Evolutionary conservation across 2,797 vertebrate species (phyloP).

Genomic region (Triplophysa yarkandensis): DNA sequence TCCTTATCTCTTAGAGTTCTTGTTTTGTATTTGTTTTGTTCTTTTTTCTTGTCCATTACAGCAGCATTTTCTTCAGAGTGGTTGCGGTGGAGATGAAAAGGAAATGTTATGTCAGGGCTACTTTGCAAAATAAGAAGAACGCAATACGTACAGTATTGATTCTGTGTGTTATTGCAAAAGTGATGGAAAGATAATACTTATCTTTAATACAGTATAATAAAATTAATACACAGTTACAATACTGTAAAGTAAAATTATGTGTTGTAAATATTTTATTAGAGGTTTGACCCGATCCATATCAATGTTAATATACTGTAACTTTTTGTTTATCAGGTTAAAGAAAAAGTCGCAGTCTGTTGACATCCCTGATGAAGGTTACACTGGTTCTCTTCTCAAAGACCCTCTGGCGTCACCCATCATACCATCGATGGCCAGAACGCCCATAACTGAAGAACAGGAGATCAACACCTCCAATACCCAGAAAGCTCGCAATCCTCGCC

Average conservation of each 20-base stretch:
- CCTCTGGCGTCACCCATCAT: constrained; percentile 61
- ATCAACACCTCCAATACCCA: constrained; percentile 73
- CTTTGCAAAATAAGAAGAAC: constrained; percentile 6
- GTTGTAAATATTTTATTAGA: no score
- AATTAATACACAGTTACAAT: no score
- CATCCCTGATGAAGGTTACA: constrained; percentile 75
- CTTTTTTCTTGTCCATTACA: neutral
- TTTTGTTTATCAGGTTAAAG: constrained; percentile 74
- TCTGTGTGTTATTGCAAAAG: neutral
- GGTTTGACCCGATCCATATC: no score
- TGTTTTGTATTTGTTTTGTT: no score
- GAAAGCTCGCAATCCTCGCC: constrained; percentile 70
- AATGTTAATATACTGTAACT: neutral
- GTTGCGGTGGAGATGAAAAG: neutral
- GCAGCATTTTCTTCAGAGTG: neutral
- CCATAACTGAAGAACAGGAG: constrained; percentile 75
- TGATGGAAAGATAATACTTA: no score
- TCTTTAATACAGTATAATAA: no score
- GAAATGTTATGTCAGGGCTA: neutral
- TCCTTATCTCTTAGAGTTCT: constrained; percentile 3
- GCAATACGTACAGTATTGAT: constrained; percentile 15
- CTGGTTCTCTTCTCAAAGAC: constrained; percentile 68
- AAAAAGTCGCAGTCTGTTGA: constrained; percentile 87
- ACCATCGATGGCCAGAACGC: constrained; percentile 63
- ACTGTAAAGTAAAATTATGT: neutral